These are phyloP conservation scores for Oriolus oriolus DNA, from an alignment of 2,113 vertebrate species.

Conservation along the genomic window DNA sequence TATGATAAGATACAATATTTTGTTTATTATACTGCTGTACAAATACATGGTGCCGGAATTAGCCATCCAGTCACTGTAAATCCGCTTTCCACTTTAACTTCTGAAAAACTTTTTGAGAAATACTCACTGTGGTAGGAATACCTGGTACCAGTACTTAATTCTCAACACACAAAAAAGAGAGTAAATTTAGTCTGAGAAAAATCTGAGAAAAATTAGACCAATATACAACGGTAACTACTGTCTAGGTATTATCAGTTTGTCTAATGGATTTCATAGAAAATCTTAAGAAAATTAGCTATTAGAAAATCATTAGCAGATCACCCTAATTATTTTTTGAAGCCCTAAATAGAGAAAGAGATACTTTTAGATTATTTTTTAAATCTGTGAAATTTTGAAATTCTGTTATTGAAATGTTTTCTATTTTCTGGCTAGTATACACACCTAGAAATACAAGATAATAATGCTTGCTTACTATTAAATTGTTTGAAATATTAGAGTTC, in stretches of 20 bases:
- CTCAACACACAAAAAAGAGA: background rate
- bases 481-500: background rate
- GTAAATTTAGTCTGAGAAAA: too few relatives aligned
- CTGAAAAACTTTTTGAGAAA: background rate
- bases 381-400: background rate
- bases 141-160: background rate
- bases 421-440: background rate
- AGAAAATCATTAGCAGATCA: background rate
- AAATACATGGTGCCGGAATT: background rate
- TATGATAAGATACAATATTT: background rate
- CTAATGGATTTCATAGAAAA: background rate
- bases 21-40: background rate
- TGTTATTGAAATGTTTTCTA: background rate
- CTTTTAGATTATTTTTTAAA: background rate
- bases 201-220: background rate
- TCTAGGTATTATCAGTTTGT: background rate
- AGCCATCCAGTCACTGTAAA: background rate
- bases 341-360: background rate
- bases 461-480: background rate
- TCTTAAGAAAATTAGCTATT: background rate
- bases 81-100: background rate
- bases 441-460: background rate
- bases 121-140: background rate
- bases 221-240: background rate
- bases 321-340: background rate